Percentiles rank a stretch among this genome's conserved stretches.
Evolutionary conservation across 37 sponge, comb jelly and placozoan species (phyloP).

Genomic region (Dysidea cf. avara): DNA sequence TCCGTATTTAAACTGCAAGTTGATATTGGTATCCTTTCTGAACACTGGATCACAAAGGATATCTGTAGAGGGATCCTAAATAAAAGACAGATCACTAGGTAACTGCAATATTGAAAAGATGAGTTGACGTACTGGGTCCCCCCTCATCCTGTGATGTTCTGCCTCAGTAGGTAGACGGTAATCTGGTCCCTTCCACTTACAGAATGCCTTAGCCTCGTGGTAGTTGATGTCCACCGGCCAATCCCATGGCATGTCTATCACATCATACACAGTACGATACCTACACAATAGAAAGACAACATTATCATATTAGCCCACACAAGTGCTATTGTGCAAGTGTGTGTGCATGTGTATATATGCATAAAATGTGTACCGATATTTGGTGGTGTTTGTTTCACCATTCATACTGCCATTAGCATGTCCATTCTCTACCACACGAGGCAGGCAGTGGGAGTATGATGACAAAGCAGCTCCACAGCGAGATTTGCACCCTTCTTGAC

Average conservation of each 20-base stretch:
- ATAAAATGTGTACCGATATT: background rate
- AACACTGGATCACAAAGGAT: slow-evolving; percentile 58
- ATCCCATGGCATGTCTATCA: slow-evolving; percentile 80
- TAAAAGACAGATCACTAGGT: slow-evolving; percentile 1
- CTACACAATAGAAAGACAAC: slow-evolving; percentile 5
- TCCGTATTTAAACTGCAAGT: slow-evolving; percentile 74
- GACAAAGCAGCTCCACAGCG: slow-evolving; percentile 68
- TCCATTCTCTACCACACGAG: background rate
- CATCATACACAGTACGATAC: slow-evolving; percentile 89
- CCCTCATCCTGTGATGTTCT: slow-evolving; percentile 77
- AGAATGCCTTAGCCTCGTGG: slow-evolving; percentile 92
- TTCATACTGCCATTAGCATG: background rate
- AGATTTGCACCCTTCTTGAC: slow-evolving; percentile 71
- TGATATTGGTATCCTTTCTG: slow-evolving; percentile 34
- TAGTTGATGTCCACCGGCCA: slow-evolving; percentile 96
- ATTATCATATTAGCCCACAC: no score
- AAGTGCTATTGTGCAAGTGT: slow-evolving; percentile 8
- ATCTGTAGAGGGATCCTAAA: slow-evolving; percentile 36
- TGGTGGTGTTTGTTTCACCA: slow-evolving; percentile 4
- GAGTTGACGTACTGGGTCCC: slow-evolving; percentile 42
- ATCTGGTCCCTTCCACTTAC: slow-evolving; percentile 80
- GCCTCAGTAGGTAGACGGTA: slow-evolving; percentile 90
- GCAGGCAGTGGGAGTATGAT: slow-evolving; percentile 72
- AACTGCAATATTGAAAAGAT: background rate
- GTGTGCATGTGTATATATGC: background rate